Evolutionary conservation across 2,113 vertebrate genomes (phyloP).

Genomic region (Siniperca knerii): DNA sequence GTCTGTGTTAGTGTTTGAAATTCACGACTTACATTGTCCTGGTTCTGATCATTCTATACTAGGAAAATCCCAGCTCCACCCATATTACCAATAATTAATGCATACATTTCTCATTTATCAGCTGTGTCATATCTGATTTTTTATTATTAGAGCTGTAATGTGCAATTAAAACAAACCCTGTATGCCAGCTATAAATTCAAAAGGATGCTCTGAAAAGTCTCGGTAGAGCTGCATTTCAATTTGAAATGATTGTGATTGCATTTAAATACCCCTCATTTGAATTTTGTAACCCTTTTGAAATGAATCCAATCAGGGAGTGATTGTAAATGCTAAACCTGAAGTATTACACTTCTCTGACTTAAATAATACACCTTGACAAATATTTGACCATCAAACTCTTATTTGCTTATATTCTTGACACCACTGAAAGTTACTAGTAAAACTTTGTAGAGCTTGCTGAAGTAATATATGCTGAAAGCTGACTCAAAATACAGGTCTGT

Average conservation of each 20-base stretch:
- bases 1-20: constrained; percentile 6
- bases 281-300: constrained; percentile 24
- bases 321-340: constrained; percentile 29
- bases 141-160: constrained; percentile 17
- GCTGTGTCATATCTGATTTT: background rate
- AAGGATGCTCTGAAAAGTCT: constrained; percentile 16
- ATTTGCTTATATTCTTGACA: background rate
- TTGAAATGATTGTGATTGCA: constrained; percentile 60
- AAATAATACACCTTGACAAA: constrained; percentile 8
- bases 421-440: background rate
- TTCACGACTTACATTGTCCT: background rate
- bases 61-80: background rate
- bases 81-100: constrained; percentile 19
- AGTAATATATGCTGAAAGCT: background rate
- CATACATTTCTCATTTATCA: background rate
- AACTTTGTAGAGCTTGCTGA: background rate
- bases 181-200: constrained; percentile 14
- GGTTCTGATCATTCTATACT: background rate
- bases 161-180: constrained; percentile 32
- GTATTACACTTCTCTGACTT: background rate
- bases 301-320: constrained; percentile 38
- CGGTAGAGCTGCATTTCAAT: constrained; percentile 38
- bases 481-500: constrained; percentile 21
- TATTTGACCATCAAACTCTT: constrained; percentile 15
- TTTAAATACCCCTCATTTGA: constrained; percentile 44